Conservation (phyloP, 2,888 invertebrate species). For the Sinelater perroti region DNA sequence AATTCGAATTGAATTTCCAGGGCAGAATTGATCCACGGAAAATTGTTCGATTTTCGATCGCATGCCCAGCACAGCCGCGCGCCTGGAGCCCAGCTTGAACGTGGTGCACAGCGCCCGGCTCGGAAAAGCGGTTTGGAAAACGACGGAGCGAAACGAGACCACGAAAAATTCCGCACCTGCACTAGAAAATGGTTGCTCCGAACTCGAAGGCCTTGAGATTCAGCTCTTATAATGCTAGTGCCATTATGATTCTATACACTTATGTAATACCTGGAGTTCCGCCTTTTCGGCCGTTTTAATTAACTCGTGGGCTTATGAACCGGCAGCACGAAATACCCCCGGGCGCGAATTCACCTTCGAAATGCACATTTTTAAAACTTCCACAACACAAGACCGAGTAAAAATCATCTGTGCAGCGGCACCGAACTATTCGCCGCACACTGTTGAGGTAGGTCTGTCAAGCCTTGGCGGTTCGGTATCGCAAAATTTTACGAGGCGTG, state of each 20-base stretch:
- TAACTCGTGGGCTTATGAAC: constrained; percentile 13
- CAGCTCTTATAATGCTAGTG: neutral
- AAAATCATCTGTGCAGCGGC: constrained; percentile 1
- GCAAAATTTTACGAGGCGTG: constrained; percentile 6
- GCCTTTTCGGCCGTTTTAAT: constrained; percentile 2
- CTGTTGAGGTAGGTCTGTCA: constrained; percentile 13
- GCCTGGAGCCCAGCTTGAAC: too few relatives aligned
- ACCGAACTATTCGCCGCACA: too few relatives aligned
- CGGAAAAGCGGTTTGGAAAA: too few relatives aligned
- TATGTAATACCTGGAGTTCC: constrained; percentile 1
- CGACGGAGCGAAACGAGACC: too few relatives aligned
- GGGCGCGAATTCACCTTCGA: neutral
- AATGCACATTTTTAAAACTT: neutral
- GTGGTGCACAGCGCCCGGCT: too few relatives aligned
- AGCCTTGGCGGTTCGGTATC: neutral
- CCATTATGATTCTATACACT: constrained; percentile 3
- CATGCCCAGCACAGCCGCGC: too few relatives aligned
- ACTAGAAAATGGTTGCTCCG: neutral
- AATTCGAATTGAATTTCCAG: neutral
- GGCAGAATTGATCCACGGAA: too few relatives aligned
- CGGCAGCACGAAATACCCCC: neutral
- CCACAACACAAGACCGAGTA: too few relatives aligned
- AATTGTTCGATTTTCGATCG: too few relatives aligned
- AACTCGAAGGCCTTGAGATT: constrained; percentile 2
- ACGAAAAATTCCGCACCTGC: too few relatives aligned